Base-by-base conservation (phyloP, 2,797 vertebrate species). In the Cryptoblepharus egeriae region DNA sequence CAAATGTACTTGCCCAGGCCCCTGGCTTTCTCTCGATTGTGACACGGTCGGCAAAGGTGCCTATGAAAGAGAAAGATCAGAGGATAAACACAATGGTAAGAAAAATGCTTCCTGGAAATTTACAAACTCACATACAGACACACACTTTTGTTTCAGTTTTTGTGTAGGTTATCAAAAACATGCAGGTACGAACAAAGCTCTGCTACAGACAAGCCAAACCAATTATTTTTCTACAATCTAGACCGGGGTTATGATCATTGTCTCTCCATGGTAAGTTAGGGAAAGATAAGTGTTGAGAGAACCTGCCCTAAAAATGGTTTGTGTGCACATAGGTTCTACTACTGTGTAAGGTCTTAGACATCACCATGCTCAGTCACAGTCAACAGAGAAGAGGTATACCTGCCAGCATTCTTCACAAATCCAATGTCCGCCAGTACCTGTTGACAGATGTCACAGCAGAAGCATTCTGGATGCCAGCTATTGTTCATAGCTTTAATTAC, bases 401-500 rank as follows among this genome's bases (percentile, higher is more conserved):
- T 98, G 95, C 98, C 99, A 60, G 99, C 98, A 55, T 99, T 99
- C 96, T 99, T 99, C 89, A 99, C 99, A 93, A 99, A 99, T 79
- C 99, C 99, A 81, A 99, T 98, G 70, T 99, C 99, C 0, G 99
- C 99, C 81, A 99, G 93, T 65, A 99, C 97, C 80, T 96, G 92
- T 88, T 98, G 96, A 92, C 99, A 99, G 91, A 99, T 97, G 93
- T 99, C 97, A 90, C 99, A 99, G 94, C 98, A 96, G 96, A 99
- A 99, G 92, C 99, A 99, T 88, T 98, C 97, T 1, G 98, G 99
- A 89, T 99, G 99, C 99, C 99, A 99, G 93, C 99, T 99, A 85
- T 99, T 99, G 95, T 99, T 99, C 99, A 99, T 99, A 92, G 98
- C 98, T 95, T 99, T 99, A 95, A 99, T 99, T 91, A 99, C 99